phyloP scores from a whole-genome alignment of 2,888 invertebrate species.

The Frankliniella intonsa region DNA sequence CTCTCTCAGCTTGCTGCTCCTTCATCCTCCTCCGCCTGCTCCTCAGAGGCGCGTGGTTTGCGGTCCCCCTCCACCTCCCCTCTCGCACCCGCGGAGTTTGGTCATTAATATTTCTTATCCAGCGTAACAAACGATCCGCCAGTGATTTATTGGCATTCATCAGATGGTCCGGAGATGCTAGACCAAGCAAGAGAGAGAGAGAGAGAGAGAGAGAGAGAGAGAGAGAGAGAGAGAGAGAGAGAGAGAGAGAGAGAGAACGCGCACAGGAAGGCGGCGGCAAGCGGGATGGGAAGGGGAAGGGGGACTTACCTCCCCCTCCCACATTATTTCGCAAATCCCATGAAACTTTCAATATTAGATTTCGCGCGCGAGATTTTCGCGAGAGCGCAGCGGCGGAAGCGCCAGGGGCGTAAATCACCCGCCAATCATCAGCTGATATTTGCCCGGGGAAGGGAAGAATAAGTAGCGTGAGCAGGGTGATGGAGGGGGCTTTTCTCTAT shows the following conservation, averaged over 20 bases:
- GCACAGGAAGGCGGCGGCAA: not conserved
- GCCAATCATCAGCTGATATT: too few species aligned
- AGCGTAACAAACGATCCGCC: slow-evolving; percentile 17
- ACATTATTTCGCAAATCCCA: not conserved
- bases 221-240: not conserved
- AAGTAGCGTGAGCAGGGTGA: too few species aligned
- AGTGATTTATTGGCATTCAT: slow-evolving; percentile 23
- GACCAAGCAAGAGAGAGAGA: not conserved
- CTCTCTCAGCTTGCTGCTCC: too few species aligned
- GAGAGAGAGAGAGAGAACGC: not conserved
- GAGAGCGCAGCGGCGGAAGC: too few species aligned
- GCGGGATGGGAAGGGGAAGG: not conserved
- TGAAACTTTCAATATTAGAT: slow-evolving; percentile 17
- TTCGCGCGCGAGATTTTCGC: not conserved
- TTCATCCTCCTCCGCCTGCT: too few species aligned
- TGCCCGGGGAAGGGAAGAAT: too few species aligned
- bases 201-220: not conserved
- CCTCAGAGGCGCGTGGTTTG: not conserved
- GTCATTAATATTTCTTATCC: slow-evolving; percentile 27
- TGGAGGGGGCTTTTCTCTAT: too few species aligned
- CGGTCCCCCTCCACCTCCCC: not conserved
- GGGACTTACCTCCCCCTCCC: not conserved
- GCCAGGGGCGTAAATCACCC: too few species aligned
- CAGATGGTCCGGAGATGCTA: not conserved
- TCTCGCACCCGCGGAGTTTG: slow-evolving; percentile 22